Conservation (phyloP, 2,113 vertebrate species). For the Nesoenas mayeri region DNA sequence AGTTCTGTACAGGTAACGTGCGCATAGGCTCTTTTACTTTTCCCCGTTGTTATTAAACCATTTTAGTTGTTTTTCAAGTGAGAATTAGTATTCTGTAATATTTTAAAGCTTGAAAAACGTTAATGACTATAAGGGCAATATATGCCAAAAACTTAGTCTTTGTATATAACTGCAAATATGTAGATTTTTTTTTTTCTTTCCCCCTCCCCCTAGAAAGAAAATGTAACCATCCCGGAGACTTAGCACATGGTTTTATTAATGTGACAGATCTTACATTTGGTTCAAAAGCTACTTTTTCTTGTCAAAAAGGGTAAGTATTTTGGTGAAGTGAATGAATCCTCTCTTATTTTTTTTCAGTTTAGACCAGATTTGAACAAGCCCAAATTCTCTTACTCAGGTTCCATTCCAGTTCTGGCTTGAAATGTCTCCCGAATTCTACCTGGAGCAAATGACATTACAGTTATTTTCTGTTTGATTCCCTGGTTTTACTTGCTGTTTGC, state of each 20-base stretch:
- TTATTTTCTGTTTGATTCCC: background rate
- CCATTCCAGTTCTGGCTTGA: background rate
- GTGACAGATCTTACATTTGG: background rate
- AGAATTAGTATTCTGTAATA: background rate
- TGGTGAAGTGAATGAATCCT: background rate
- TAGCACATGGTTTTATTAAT: background rate
- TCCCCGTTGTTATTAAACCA: accelerated
- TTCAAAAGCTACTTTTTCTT: constrained; percentile 15
- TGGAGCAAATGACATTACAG: background rate
- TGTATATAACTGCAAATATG: background rate
- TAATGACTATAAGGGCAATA: background rate
- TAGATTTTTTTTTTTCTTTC: background rate
- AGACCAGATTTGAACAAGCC: background rate
- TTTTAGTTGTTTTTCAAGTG: background rate
- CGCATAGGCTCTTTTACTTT: background rate
- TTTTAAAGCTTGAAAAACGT: background rate
- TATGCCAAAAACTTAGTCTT: background rate
- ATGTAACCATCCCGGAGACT: background rate
- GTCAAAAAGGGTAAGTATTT: constrained; percentile 64
- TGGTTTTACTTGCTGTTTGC: background rate
- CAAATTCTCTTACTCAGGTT: background rate
- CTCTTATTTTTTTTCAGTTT: background rate
- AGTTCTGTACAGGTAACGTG: constrained; percentile 5
- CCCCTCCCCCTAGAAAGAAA: background rate
- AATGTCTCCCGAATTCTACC: background rate